Percentiles rank a stretch among this genome's conserved stretches.
phyloP scores from a whole-genome alignment of 2,797 vertebrate genomes.

The Rhinatrema bivittatum region DNA sequence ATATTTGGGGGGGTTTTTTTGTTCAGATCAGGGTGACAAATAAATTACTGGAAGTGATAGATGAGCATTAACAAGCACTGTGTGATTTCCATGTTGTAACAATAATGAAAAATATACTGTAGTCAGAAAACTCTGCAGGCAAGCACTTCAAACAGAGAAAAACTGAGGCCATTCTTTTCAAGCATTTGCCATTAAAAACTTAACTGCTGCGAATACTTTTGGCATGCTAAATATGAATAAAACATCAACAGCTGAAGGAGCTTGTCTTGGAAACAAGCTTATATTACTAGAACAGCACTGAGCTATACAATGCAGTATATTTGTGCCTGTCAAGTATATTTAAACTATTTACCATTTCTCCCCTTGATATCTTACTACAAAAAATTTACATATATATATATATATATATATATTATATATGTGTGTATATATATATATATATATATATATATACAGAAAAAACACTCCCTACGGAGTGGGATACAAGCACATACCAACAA shows the following conservation, averaged over 20 bases:
- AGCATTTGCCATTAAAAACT: neutral
- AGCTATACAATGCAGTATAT: neutral
- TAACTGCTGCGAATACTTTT: neutral
- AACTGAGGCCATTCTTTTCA: neutral
- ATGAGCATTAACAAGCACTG: neutral
- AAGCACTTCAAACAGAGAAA: neutral
- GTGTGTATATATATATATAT: no score
- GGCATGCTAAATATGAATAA: slow-evolving; percentile 1
- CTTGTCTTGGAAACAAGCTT: neutral
- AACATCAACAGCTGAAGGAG: neutral
- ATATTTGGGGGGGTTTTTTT: no score
- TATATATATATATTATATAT: no score
- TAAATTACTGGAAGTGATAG: neutral
- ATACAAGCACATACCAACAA: no score
- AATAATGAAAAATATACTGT: no score
- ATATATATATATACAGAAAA: no score
- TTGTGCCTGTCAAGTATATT: neutral
- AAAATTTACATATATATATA: no score
- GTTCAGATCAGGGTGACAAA: neutral
- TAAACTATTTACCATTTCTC: neutral
- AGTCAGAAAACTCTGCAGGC: fast-evolving
- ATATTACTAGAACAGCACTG: neutral
- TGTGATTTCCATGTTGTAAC: neutral
- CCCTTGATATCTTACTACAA: neutral
- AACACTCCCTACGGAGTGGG: no score